phyloP scores from a whole-genome alignment of 1,140 invertebrate species.

The Musca domestica region DNA sequence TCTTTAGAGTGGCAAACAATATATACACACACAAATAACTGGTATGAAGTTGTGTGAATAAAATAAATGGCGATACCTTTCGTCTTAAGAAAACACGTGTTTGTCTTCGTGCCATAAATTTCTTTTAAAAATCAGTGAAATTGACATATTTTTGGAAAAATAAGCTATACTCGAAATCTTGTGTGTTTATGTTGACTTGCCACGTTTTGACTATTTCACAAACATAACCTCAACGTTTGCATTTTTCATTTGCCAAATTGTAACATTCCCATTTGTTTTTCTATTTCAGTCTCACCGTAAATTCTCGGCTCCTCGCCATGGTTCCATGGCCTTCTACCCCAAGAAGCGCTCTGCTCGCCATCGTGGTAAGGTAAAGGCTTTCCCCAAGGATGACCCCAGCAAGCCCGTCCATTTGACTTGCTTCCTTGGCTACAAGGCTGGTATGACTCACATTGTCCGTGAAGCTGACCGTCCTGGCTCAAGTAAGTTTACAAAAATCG shows the following conservation, averaged over 20 bases:
- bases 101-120: no score
- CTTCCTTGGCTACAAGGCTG: constrained; percentile 98
- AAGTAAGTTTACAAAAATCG: constrained; percentile 70
- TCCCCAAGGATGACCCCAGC: constrained; percentile 96
- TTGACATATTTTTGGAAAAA: no score
- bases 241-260: background rate
- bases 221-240: constrained; percentile 4
- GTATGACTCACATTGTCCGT: constrained; percentile 99
- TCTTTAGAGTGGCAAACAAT: no score
- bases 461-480: constrained; percentile 99
- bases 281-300: constrained; percentile 97
- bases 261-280: background rate
- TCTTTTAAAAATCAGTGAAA: no score
- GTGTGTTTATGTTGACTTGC: no score
- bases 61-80: no score
- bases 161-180: no score
- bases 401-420: constrained; percentile 98
- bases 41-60: no score
- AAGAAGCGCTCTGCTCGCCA: constrained; percentile 94
- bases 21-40: no score
- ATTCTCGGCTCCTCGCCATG: constrained; percentile 98
- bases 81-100: no score
- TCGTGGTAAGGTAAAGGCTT: constrained; percentile 99
- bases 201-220: background rate
- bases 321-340: constrained; percentile 99